Evolutionary conservation across 1,140 invertebrate genomes (phyloP), one percentile per base, ranked within the genome.

Genomic region (Aphaenogaster floridana): DNA sequence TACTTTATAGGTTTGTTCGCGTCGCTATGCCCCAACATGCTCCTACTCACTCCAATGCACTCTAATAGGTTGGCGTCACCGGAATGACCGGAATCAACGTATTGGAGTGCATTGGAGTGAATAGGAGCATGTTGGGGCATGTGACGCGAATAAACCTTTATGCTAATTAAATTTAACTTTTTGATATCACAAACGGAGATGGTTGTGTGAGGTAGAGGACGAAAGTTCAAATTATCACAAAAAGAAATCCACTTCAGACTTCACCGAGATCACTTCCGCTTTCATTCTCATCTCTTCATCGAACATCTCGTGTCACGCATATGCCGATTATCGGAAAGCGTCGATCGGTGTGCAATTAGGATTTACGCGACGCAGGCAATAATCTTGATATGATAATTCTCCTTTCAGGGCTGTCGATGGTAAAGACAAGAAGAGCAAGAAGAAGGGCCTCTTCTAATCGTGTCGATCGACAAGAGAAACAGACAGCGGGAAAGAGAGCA

Each of bases 371-470:
- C 28, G 28, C 34, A 48, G 59, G 42, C 69, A 63, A 61, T 76
- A 84, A 42, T 61, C 63, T 91, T 87, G 48, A 89, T 63, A 68
- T 83, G 74, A 77, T 79, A 78, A 94, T 95, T 95, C 92, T 93
- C 91, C 92, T 95, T 96, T 92, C 95, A 96, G 96, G 93, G 89
- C 95, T 72, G 95, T 96, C 88, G 96, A 96, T 88, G 96, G 96
- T 91, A 96, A 96, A 94, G 96, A 96, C 88, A 96, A 96, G 94
- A 96, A 96, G 92, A 96, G 91, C 91, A 96, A 96, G 96, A 96
- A 96, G 93, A 96, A 96, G 92, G 96, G 96, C 83, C 95, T 96
- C 81, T 96, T 96, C 93, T 96, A 96, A 96, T 78, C 50, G 8
- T 72, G 57, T 69, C 28, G 52, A 57, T 34, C 28, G 34, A 28